phyloP scores from a whole-genome alignment of 1,140 invertebrate genomes.

The Telenomus remus region DNA sequence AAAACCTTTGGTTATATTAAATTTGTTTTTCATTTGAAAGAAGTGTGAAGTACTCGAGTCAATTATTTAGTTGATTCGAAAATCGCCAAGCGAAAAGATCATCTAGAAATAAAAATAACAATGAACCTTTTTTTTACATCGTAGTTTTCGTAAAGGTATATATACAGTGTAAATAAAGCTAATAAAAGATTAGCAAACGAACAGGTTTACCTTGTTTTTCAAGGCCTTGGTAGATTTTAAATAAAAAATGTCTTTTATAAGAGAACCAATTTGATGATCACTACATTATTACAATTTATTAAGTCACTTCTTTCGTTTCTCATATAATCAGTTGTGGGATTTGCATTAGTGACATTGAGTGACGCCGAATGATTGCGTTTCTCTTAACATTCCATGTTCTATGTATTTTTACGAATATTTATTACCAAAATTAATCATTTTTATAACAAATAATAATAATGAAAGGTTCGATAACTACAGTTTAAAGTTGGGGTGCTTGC shows the following conservation, averaged over 20 bases:
- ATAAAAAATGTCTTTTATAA: constrained; percentile 52
- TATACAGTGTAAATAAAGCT: constrained; percentile 42
- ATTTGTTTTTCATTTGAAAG: not conserved
- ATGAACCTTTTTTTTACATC: constrained; percentile 32
- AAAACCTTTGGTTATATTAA: constrained; percentile 32
- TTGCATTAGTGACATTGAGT: constrained; percentile 31
- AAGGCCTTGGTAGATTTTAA: constrained; percentile 48
- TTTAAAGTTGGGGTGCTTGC: too few relatives aligned
- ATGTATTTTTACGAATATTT: constrained; percentile 5
- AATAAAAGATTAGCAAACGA: constrained; percentile 27
- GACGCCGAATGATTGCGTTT: constrained; percentile 8
- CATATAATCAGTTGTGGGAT: constrained; percentile 14
- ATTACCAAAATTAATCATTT: constrained; percentile 26
- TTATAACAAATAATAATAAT: not conserved
- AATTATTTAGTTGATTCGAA: constrained; percentile 34
- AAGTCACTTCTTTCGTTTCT: constrained; percentile 1
- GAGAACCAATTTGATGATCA: constrained; percentile 36
- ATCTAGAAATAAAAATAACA: constrained; percentile 4
- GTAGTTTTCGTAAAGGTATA: constrained; percentile 48
- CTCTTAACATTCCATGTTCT: constrained; percentile 23
- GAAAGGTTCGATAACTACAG: constrained; percentile 3
- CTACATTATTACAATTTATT: constrained; percentile 10
- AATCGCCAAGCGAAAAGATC: constrained; percentile 25
- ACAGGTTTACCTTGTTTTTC: constrained; percentile 54
- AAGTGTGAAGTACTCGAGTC: constrained; percentile 15